Base-by-base conservation (phyloP, 2,113 vertebrate genomes). In the Callopanchax toddi region DNA sequence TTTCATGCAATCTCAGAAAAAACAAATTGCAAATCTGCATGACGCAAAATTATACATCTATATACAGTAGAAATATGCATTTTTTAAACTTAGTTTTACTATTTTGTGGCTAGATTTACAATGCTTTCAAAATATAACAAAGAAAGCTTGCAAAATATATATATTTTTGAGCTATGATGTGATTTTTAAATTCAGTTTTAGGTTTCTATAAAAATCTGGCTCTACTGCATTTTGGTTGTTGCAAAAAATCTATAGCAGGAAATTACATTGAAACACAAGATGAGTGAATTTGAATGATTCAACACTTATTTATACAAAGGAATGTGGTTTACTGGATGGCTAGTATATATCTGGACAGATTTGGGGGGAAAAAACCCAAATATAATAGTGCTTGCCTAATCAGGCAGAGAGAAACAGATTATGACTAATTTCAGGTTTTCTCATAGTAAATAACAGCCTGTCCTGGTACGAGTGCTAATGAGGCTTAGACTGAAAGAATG, bases 121-220 rank as follows among this genome's bases (percentile, higher is more conserved):
- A n/a, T n/a, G n/a, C n/a, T n/a, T n/a, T n/a, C n/a, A n/a, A n/a
- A n/a, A n/a, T n/a, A n/a, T n/a, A n/a, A n/a, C n/a, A n/a, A 34
- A 25, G 60, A 25, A 60, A 48, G 51, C 32, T 9, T 74, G 11
- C 23, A 54, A 51, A 22, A 2, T n/a, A n/a, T n/a, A n/a, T n/a
- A n/a, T n/a, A n/a, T n/a, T n/a, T n/a, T n/a, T n/a, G n/a, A n/a
- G n/a, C n/a, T n/a, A n/a, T n/a, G n/a, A n/a, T n/a, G n/a, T 68
- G 44, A 65, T n/a, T 37, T 55, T 60, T 34, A 60, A 60, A 76
- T 75, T 72, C 43, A 64, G 61, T 77, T 84, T 76, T 40, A 74
- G 52, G 62, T 68, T 54, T 54, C 51, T 51, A 67, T 78, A 52
- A 82, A 78, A 70, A 40, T 1, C 37, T 65, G 46, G 37, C 43